Evolutionary conservation across 2,113 vertebrate species (phyloP).

Genomic region (Pangasianodon hypophthalmus): DNA sequence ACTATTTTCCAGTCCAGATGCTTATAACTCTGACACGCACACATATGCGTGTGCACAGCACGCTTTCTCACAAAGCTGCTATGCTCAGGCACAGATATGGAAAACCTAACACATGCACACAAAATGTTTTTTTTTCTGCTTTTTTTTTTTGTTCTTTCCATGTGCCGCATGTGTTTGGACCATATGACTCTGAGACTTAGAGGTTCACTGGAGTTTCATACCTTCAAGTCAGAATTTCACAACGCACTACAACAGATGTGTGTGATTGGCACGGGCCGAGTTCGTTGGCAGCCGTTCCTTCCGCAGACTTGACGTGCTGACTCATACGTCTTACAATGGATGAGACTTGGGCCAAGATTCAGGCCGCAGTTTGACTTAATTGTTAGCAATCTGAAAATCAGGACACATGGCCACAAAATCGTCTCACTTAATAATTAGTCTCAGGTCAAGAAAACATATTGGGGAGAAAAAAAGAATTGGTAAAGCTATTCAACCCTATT

Average conservation of each 20-base stretch:
- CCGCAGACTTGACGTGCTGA: not conserved
- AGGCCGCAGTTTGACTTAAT: not conserved
- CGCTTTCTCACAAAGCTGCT: not conserved
- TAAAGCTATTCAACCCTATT: not conserved
- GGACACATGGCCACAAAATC: not conserved
- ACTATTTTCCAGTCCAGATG: constrained; percentile 63
- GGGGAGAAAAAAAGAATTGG: not conserved
- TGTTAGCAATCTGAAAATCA: not conserved
- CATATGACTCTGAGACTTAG: not conserved
- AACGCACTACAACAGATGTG: not conserved
- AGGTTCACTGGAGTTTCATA: not conserved
- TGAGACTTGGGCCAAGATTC: not conserved
- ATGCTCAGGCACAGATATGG: not conserved
- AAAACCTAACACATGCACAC: constrained; percentile 4
- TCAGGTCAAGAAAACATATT: not conserved
- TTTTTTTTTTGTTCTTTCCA: accelerated
- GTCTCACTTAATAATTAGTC: not conserved
- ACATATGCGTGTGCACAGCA: not conserved
- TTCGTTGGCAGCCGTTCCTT: not conserved
- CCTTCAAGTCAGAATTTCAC: not conserved
- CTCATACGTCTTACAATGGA: not conserved
- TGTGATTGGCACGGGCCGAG: not conserved
- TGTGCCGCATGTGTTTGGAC: not conserved
- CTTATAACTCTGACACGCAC: constrained; percentile 35
- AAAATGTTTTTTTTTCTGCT: not conserved